A percentile compares a stretch with the other conserved stretches of the same genome.
phyloP scores from a whole-genome alignment of 2,888 invertebrate species.

The Meteorus colon region DNA sequence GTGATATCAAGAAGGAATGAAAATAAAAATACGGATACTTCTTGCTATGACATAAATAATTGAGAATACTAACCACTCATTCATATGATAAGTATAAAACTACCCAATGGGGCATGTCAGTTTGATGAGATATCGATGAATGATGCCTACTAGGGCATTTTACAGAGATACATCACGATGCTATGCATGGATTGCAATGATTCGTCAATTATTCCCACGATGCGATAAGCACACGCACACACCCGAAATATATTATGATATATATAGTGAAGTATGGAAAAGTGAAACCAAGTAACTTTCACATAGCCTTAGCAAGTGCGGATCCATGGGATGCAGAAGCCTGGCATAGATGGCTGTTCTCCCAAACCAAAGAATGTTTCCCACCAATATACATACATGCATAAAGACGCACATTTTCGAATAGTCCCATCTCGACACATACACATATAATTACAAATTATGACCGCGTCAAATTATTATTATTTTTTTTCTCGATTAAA shows the following conservation, averaged over 20 bases:
- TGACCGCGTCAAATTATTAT: no score
- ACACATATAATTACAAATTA: neutral
- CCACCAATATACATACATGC: neutral
- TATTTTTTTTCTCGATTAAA: no score
- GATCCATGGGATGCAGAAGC: conserved; percentile 58
- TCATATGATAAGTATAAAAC: neutral
- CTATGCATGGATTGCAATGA: conserved; percentile 46
- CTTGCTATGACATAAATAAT: conserved; percentile 41
- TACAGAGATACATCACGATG: conserved; percentile 7
- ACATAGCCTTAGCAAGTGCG: conserved; percentile 61
- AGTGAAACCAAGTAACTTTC: conserved; percentile 61
- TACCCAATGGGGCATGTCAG: neutral
- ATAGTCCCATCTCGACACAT: neutral
- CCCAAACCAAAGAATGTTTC: conserved; percentile 19
- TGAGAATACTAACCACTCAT: neutral
- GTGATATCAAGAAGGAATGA: no score
- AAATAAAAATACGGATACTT: conserved; percentile 31
- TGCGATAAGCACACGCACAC: neutral
- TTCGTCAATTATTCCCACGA: conserved; percentile 46
- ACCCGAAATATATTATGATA: conserved; percentile 5
- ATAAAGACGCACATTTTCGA: neutral
- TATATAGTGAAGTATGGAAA: conserved; percentile 23
- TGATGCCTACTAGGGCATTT: neutral
- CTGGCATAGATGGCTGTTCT: conserved; percentile 31
- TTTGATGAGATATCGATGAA: neutral